Evolutionary conservation across 2,888 invertebrate species (phyloP), one percentile per base, ranked within the genome.

Genomic region (Drosophila suboccidentalis): DNA sequence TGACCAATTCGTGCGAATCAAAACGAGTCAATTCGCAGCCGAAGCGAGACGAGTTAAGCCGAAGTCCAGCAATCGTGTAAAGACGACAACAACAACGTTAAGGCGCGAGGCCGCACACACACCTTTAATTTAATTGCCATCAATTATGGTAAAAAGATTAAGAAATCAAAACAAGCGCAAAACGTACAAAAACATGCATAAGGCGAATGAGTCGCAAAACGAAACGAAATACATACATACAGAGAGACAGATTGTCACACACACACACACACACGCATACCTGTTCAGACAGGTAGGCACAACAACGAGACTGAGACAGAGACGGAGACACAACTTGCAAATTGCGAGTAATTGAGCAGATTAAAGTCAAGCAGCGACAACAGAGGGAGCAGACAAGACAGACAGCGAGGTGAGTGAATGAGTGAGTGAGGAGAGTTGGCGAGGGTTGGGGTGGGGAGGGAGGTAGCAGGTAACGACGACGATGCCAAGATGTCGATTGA

Each of bases 331-430:
- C 65, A 75, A 90, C 75, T 87, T 90, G 87, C 90, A 90, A 90
- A 90, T 89, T 89, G 86, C 82, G 83, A 87, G 89, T 89, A 90
- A 89, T 89, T 89, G 90, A 87, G 89, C 80, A 89, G 88, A 89
- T 89, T 90, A 90, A 90, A 89, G 89, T 82, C 88, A 80, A 85
- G 90, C 86, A 79, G 72, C 75, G 67, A 62, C 65, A 64, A 53
- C 57, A 65, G 22, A 39, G 22, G 38, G 34, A 57, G 47, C 61
- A 62, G 66, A 60, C 70, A 63, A 50, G 62, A 54, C 71, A 60
- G 57, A 26, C 63, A 51, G 65, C 46, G 46, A 57, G 46, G 46
- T 34, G 57, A 57, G 55, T 19, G 50, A 36, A 22, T 50, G 34
- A 32, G 32, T n/a, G 34, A 43, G 43, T 8, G 43, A 11, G 13